phyloP scores from a whole-genome alignment of 2,113 vertebrate species.

The Saimiri boliviensis region DNA sequence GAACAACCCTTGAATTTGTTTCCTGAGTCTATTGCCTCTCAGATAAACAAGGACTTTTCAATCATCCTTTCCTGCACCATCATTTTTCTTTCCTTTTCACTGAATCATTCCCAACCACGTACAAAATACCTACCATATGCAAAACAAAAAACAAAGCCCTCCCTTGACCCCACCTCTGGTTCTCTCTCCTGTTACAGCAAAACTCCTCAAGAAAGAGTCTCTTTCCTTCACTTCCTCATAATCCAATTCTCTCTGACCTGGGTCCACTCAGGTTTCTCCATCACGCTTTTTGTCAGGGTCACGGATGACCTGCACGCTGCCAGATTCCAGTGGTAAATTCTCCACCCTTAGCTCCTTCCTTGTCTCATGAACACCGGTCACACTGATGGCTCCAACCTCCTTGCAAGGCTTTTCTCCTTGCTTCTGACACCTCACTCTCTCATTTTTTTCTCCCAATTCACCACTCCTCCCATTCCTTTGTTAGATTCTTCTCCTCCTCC shows the following conservation, averaged over 20 bases:
- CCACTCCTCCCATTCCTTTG: neutral
- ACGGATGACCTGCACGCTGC: neutral
- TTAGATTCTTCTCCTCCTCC: neutral
- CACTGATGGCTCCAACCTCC: neutral
- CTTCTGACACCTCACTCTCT: neutral
- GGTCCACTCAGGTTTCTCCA: neutral
- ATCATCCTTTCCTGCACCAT: neutral
- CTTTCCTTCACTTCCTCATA: neutral
- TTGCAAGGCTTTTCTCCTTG: neutral
- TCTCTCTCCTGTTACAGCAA: neutral
- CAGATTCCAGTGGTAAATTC: neutral
- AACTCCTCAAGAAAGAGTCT: neutral
- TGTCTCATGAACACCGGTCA: neutral
- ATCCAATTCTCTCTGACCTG: neutral
- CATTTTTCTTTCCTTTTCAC: neutral
- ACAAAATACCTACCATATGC: neutral
- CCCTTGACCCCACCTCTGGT: neutral
- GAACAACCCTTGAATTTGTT: neutral
- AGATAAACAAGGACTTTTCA: neutral
- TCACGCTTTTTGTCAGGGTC: neutral
- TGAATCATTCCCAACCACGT: neutral
- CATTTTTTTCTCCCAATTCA: neutral
- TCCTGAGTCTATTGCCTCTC: neutral
- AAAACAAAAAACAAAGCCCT: neutral
- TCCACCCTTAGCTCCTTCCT: neutral